These are phyloP conservation scores for Scaptomyza caliginosa DNA, from an alignment of 2,888 invertebrate species.

Conservation along the genomic window DNA sequence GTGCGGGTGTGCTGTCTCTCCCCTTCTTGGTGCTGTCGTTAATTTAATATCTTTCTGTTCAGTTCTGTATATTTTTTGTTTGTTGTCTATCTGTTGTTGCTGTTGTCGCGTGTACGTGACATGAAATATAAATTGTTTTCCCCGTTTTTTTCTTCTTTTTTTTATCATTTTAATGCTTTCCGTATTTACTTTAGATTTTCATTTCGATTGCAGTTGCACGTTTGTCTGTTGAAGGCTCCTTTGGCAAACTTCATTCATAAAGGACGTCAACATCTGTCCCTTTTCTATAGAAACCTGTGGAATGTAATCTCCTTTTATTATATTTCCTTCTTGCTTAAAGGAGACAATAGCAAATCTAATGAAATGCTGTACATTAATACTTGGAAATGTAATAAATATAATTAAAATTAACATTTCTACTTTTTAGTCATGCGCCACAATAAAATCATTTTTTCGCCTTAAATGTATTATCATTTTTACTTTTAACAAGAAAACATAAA, in stretches of 20 bases:
- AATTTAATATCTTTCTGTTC: constrained; percentile 26
- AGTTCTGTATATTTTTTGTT: constrained; percentile 27
- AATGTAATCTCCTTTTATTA: background rate
- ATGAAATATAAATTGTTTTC: constrained; percentile 57
- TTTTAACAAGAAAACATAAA: background rate
- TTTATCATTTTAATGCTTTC: constrained; percentile 1
- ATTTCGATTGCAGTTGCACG: constrained; percentile 46
- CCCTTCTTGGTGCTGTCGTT: constrained; percentile 5
- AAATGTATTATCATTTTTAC: too few species aligned
- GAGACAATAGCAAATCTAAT: background rate
- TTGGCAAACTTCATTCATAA: constrained; percentile 1
- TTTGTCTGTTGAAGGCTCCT: constrained; percentile 17
- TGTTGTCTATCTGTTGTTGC: constrained; percentile 13
- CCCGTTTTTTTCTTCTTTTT: constrained; percentile 17
- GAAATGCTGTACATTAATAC: background rate
- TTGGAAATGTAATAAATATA: background rate
- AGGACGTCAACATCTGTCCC: constrained; percentile 19
- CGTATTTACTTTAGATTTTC: constrained; percentile 49
- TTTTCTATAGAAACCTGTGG: constrained; percentile 17
- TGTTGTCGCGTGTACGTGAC: constrained; percentile 60
- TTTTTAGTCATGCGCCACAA: too few species aligned
- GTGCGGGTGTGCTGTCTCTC: constrained; percentile 7
- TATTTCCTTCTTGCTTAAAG: background rate
- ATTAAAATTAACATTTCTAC: too few species aligned
- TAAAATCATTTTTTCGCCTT: too few species aligned